Percentiles rank a stretch among this genome's conserved stretches.
Evolutionary conservation across 2,113 vertebrate species (phyloP).

Genomic region (Cyprinus carpio): DNA sequence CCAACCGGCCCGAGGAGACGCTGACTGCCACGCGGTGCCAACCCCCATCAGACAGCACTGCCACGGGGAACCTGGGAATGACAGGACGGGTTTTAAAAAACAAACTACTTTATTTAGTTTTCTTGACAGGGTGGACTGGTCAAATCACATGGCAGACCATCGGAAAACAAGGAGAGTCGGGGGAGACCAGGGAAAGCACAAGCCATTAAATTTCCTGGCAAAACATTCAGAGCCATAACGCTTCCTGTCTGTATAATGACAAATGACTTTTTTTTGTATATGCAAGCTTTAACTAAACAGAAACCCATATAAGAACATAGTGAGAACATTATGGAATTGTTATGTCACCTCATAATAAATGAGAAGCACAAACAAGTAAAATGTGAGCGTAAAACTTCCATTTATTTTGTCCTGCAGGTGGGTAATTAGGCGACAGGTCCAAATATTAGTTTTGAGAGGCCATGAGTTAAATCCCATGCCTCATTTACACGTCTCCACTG

Average conservation of each 20-base stretch:
- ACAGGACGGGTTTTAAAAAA: background rate
- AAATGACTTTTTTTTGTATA: background rate
- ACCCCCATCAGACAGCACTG: slow-evolving; percentile 74
- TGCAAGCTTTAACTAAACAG: slow-evolving; percentile 14
- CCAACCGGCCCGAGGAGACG: slow-evolving; percentile 76
- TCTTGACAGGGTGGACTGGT: background rate
- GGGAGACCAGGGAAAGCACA: background rate
- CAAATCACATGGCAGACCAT: background rate
- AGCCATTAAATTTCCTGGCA: background rate
- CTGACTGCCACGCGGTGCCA: slow-evolving; percentile 84
- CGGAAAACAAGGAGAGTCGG: background rate
- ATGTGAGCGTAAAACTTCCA: background rate
- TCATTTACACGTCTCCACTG: slow-evolving; percentile 23
- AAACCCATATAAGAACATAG: slow-evolving; percentile 27
- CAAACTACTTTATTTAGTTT: background rate
- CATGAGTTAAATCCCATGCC: slow-evolving; percentile 1
- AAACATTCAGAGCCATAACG: background rate
- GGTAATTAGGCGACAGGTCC: slow-evolving; percentile 27
- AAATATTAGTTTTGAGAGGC: slow-evolving; percentile 43
- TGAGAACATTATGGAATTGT: background rate
- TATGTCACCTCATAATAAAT: slow-evolving; percentile 17
- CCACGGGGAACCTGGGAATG: slow-evolving; percentile 79
- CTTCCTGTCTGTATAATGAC: slow-evolving; percentile 4
- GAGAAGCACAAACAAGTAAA: slow-evolving; percentile 15
- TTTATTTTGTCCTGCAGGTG: slow-evolving; percentile 21